Conservation (phyloP, 2,797 vertebrate genomes). For the Vireo griseus region DNA sequence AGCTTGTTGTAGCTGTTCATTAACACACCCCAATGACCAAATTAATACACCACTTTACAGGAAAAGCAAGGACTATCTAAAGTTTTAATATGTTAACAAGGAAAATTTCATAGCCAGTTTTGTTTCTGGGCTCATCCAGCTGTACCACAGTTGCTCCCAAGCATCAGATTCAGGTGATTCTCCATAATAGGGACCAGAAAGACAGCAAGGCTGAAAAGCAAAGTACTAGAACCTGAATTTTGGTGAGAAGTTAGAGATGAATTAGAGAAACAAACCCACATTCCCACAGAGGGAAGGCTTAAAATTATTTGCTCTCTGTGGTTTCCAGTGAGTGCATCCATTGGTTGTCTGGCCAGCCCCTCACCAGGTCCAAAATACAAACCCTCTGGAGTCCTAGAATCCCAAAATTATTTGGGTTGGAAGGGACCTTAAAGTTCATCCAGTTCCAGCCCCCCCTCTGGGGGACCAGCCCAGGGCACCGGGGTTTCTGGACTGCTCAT, state of each 20-base stretch:
- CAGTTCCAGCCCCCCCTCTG: rapidly evolving
- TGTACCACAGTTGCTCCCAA: background rate
- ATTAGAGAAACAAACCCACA: background rate
- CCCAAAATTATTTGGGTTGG: background rate
- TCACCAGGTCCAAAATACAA: background rate
- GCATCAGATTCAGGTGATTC: background rate
- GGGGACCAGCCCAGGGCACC: background rate
- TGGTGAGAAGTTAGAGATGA: background rate
- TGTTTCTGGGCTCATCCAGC: background rate
- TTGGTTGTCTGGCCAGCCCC: background rate
- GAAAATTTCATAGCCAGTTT: background rate
- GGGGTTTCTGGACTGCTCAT: rapidly evolving
- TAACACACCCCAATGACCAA: background rate
- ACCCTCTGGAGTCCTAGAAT: background rate
- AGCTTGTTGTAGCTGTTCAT: background rate
- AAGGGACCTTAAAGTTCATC: background rate
- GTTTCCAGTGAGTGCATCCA: rapidly evolving
- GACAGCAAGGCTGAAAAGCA: background rate
- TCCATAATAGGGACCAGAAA: background rate
- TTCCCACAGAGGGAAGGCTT: background rate
- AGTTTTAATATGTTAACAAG: background rate
- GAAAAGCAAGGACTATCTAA: background rate
- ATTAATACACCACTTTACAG: background rate
- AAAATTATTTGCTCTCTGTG: background rate
- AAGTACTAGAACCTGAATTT: background rate